These are phyloP conservation scores for Hucho hucho DNA, from an alignment of 2,113 vertebrate species.

Conservation along the genomic window DNA sequence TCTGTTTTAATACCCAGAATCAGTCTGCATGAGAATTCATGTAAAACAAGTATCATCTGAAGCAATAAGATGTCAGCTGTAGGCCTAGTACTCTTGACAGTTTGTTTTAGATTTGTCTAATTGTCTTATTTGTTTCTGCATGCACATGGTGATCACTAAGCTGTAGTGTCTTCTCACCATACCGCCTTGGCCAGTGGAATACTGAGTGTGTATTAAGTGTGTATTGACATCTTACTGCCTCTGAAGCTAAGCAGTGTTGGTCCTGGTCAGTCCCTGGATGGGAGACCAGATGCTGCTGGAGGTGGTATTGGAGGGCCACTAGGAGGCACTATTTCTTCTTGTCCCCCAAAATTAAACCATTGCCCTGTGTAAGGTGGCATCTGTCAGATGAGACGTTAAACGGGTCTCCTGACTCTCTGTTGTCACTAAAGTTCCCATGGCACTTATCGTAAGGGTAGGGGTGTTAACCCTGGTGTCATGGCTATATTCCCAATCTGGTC, in stretches of 20 bases:
- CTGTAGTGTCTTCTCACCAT: background rate
- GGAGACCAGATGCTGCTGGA: no score
- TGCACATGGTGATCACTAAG: background rate
- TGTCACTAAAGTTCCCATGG: no score
- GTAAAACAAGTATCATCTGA: slow-evolving; percentile 25
- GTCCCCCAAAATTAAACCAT: no score
- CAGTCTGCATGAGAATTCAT: background rate
- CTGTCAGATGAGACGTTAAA: no score
- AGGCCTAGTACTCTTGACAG: background rate
- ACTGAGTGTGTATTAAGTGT: background rate
- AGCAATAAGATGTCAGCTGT: slow-evolving; percentile 1
- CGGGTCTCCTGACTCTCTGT: no score
- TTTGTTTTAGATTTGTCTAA: background rate
- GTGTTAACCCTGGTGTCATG: no score
- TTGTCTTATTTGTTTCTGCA: background rate
- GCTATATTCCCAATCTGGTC: no score
- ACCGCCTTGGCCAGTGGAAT: background rate
- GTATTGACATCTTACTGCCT: background rate
- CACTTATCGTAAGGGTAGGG: no score
- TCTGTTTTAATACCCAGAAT: slow-evolving; percentile 24
- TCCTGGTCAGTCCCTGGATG: background rate
- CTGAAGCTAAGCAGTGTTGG: background rate
- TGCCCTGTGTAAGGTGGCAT: no score
- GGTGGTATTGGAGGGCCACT: no score
- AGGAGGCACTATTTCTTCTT: no score